These are phyloP conservation scores for Globodera ellingtonae DNA, from an alignment of 1,140 invertebrate species.

Conservation along the genomic window DNA sequence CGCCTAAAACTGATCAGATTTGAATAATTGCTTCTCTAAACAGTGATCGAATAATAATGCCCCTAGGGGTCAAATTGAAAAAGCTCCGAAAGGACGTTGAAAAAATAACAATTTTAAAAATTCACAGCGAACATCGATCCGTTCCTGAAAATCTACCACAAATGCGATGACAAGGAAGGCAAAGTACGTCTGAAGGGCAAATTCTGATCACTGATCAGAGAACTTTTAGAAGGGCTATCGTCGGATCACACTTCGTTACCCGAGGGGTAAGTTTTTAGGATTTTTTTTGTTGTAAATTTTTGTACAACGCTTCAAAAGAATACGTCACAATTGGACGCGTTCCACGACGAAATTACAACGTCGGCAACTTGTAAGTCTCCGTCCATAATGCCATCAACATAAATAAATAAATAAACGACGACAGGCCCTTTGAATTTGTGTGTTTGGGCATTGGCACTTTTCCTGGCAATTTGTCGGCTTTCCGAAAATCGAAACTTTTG, in stretches of 20 bases:
- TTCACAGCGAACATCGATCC: constrained; percentile 34
- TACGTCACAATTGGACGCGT: constrained; percentile 34
- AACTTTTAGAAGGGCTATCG: constrained; percentile 39
- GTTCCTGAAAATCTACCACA: constrained; percentile 42
- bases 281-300: no score
- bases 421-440: constrained; percentile 2
- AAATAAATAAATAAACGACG: neutral
- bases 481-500: no score
- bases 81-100: no score
- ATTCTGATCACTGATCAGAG: neutral
- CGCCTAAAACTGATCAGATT: neutral
- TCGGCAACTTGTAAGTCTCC: constrained; percentile 29
- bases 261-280: constrained; percentile 28
- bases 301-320: neutral
- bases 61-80: no score
- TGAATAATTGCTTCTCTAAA: neutral
- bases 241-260: constrained; percentile 31
- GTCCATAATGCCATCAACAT: constrained; percentile 18
- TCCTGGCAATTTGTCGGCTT: neutral
- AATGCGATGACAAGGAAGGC: constrained; percentile 40
- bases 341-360: constrained; percentile 34
- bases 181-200: constrained; percentile 18
- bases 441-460: neutral
- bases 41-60: no score
- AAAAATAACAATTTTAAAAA: neutral